phyloP scores from a whole-genome alignment of 2,888 invertebrate species.

The Meghimatium bilineatum region DNA sequence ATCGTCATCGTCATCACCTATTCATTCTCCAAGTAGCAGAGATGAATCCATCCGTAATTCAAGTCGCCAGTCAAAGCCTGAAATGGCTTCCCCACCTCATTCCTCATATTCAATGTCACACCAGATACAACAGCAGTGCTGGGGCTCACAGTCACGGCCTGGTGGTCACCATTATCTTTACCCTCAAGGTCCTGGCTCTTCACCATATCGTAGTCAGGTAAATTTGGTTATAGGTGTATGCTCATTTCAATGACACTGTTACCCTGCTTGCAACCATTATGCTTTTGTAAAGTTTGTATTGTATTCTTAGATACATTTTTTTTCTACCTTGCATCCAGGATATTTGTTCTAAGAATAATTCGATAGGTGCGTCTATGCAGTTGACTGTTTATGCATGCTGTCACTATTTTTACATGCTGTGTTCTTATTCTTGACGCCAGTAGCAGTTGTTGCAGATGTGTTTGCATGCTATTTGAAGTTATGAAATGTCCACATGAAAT shows the following conservation, averaged over 20 bases:
- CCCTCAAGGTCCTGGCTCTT: slow-evolving; percentile 39
- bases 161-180: slow-evolving; percentile 38
- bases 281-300: slow-evolving; percentile 40
- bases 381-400: slow-evolving; percentile 29
- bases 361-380: slow-evolving; percentile 19
- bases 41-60: slow-evolving; percentile 22
- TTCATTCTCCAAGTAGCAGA: slow-evolving; percentile 23
- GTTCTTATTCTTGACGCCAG: slow-evolving; percentile 3
- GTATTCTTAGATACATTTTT: slow-evolving; percentile 18
- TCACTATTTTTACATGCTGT: slow-evolving; percentile 12
- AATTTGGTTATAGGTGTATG: slow-evolving; percentile 31
- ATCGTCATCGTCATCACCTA: background rate
- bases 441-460: slow-evolving; percentile 12
- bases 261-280: slow-evolving; percentile 48
- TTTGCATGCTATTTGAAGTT: slow-evolving; percentile 28
- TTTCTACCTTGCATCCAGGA: slow-evolving; percentile 34
- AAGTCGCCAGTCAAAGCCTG: slow-evolving; percentile 26
- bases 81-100: slow-evolving; percentile 33
- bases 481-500: background rate
- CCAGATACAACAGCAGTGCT: slow-evolving; percentile 37
- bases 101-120: slow-evolving; percentile 27
- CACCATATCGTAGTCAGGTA: slow-evolving; percentile 48
- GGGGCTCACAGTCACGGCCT: slow-evolving; percentile 31
- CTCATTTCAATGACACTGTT: slow-evolving; percentile 44
- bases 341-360: background rate